phyloP scores from a whole-genome alignment of 2,797 vertebrate genomes.

The Sebastolobus alascanus region DNA sequence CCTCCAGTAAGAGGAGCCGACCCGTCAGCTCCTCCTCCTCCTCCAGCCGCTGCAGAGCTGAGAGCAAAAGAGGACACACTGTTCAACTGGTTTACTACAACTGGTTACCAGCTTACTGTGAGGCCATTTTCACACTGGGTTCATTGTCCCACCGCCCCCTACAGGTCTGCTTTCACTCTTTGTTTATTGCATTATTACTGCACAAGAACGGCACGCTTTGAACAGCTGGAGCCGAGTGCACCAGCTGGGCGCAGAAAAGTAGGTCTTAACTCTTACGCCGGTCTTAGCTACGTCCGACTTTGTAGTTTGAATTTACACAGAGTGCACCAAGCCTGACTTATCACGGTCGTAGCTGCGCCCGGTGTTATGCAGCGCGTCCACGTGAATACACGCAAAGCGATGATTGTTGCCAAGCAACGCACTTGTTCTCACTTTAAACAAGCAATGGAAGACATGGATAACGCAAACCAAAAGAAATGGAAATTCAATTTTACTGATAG shows the following conservation, averaged over 20 bases:
- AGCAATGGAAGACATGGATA: too few species aligned
- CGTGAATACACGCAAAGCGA: too few species aligned
- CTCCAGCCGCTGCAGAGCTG: constrained; percentile 58
- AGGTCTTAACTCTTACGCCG: too few species aligned
- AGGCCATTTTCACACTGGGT: background rate
- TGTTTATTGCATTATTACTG: background rate
- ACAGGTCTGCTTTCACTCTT: background rate
- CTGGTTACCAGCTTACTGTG: background rate
- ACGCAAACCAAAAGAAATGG: too few species aligned
- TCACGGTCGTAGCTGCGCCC: background rate
- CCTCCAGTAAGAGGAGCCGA: constrained; percentile 39
- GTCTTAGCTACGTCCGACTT: background rate
- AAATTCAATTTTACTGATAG: too few species aligned
- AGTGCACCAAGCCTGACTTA: background rate
- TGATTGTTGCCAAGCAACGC: too few species aligned
- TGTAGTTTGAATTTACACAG: background rate
- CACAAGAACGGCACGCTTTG: background rate
- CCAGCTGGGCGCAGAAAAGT: too few species aligned
- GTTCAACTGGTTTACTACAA: background rate
- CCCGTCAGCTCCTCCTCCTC: constrained; percentile 29
- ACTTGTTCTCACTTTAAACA: too few species aligned
- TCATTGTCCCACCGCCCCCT: background rate
- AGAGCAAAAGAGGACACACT: background rate
- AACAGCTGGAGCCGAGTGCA: background rate
- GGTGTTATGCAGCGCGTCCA: background rate